A percentile compares a stretch with the other conserved stretches of the same genome.
Conservation (phyloP, 2,797 vertebrate species). For the Eptatretus atami region DNA sequence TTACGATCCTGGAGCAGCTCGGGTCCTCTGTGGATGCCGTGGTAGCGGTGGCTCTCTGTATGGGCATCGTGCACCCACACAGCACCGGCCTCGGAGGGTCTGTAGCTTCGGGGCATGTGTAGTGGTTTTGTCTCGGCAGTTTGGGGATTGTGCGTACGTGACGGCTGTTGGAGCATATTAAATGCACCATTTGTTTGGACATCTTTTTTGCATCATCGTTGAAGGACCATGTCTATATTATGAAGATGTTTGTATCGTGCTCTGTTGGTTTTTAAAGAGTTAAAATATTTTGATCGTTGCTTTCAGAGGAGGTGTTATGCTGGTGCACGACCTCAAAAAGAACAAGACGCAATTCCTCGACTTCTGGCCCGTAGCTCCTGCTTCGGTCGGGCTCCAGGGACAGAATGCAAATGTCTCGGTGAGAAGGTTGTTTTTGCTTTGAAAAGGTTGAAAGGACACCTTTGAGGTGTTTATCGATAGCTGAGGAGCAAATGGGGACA, state of each 20-base stretch:
- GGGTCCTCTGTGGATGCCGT: slow-evolving; percentile 83
- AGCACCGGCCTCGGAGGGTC: slow-evolving; percentile 73
- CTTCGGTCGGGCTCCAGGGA: slow-evolving; percentile 24
- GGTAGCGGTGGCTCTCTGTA: slow-evolving; percentile 43
- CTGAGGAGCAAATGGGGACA: too few relatives aligned
- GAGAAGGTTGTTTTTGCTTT: neutral
- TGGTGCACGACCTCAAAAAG: slow-evolving; percentile 61
- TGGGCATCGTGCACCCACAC: slow-evolving; percentile 63
- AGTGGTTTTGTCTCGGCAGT: neutral
- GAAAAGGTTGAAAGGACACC: neutral
- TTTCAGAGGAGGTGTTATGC: slow-evolving; percentile 71
- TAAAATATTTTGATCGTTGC: neutral
- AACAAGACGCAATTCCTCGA: slow-evolving; percentile 64
- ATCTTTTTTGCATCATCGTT: too few relatives aligned
- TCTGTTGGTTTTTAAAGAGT: too few relatives aligned
- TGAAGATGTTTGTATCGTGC: too few relatives aligned
- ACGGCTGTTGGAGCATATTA: too few relatives aligned
- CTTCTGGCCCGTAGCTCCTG: slow-evolving; percentile 67
- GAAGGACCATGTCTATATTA: too few relatives aligned
- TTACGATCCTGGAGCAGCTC: slow-evolving; percentile 30
- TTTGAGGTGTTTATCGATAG: too few relatives aligned
- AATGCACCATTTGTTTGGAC: too few relatives aligned
- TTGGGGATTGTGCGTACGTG: too few relatives aligned
- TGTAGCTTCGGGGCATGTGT: slow-evolving; percentile 11
- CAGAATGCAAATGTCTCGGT: slow-evolving; percentile 21